A percentile compares a stretch with the other conserved stretches of the same genome.
These are phyloP conservation scores for Esperia sulphurella DNA, from an alignment of 2,888 invertebrate genomes.

Conservation along the genomic window DNA sequence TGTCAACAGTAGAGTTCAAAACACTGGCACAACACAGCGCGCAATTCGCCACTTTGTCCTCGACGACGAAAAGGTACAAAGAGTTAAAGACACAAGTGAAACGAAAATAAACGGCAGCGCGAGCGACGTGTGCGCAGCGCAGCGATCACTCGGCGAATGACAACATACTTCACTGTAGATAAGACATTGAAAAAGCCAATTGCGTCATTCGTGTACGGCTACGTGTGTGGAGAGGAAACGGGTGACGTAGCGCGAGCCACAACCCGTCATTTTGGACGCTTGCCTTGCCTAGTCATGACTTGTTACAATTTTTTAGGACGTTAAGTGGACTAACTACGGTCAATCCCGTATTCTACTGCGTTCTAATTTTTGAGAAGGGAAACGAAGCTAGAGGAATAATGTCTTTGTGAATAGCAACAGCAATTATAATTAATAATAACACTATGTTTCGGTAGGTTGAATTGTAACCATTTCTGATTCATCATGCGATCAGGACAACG, in stretches of 20 bases:
- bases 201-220: conserved; percentile 73
- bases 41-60: conserved; percentile 72
- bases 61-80: conserved; percentile 64
- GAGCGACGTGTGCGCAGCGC: conserved; percentile 65
- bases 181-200: conserved; percentile 79
- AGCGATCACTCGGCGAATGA: conserved; percentile 69
- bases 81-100: conserved; percentile 62
- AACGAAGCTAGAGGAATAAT: too few relatives aligned
- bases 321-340: not conserved
- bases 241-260: conserved; percentile 61
- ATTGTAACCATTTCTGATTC: too few relatives aligned
- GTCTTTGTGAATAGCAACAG: too few relatives aligned
- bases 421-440: too few relatives aligned
- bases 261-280: conserved; percentile 67
- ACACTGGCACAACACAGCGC: conserved; percentile 66
- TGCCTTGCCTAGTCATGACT: conserved; percentile 50
- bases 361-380: not conserved
- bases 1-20: conserved; percentile 65
- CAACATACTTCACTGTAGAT: conserved; percentile 74
- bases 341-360: not conserved
- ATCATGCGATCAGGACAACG: too few relatives aligned
- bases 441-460: too few relatives aligned
- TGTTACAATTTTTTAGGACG: conserved; percentile 36
- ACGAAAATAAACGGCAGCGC: conserved; percentile 54
- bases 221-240: conserved; percentile 72